These are phyloP conservation scores for Trichoplusia ni DNA, from an alignment of 1,140 invertebrate species.

Conservation along the genomic window DNA sequence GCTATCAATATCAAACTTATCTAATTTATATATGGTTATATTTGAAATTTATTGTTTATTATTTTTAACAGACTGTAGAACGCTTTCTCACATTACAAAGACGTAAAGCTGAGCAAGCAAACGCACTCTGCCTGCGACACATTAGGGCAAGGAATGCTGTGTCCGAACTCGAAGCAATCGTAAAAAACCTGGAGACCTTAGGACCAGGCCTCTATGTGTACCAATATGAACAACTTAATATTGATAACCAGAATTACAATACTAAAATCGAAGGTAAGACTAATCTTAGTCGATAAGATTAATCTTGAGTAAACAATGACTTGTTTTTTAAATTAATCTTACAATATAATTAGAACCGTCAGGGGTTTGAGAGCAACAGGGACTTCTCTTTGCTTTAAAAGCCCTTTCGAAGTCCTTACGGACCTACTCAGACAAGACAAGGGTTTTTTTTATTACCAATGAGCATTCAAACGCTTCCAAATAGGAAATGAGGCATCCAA, in stretches of 20 bases:
- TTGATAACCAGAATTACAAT: slow-evolving; percentile 69
- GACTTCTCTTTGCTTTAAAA: too few species aligned
- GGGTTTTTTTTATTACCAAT: too few species aligned
- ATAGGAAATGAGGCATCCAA: too few species aligned
- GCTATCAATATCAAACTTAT: too few species aligned
- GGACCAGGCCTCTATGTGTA: slow-evolving; percentile 71
- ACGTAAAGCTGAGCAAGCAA: slow-evolving; percentile 60
- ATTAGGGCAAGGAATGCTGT: slow-evolving; percentile 70
- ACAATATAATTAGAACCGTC: too few species aligned
- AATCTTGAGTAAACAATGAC: too few species aligned
- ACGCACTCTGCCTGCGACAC: slow-evolving; percentile 63
- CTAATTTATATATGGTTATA: too few species aligned
- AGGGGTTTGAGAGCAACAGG: too few species aligned
- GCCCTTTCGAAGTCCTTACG: too few species aligned
- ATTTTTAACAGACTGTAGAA: slow-evolving; percentile 57
- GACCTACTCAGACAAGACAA: too few species aligned
- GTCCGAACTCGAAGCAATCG: slow-evolving; percentile 56
- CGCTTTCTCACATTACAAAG: slow-evolving; percentile 62
- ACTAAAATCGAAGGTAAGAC: slow-evolving; percentile 74
- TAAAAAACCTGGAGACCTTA: slow-evolving; percentile 67
- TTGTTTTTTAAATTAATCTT: not conserved
- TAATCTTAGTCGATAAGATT: too few species aligned
- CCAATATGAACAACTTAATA: slow-evolving; percentile 70
- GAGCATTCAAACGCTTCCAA: too few species aligned
- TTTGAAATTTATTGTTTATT: not conserved